These are phyloP conservation scores for Notolabrus celidotus DNA, from an alignment of 2,797 vertebrate genomes.

Conservation along the genomic window DNA sequence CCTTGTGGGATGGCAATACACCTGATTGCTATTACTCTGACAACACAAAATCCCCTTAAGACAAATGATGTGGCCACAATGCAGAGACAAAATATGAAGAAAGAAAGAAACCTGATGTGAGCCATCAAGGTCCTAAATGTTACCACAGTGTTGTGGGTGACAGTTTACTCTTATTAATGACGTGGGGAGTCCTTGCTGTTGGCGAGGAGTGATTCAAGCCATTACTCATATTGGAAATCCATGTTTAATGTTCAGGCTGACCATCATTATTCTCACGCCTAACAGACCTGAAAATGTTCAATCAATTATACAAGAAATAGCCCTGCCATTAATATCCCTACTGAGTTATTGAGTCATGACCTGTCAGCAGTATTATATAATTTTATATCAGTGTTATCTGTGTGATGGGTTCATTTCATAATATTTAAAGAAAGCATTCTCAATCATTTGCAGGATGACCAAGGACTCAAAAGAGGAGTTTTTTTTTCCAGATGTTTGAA, in stretches of 20 bases:
- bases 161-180: constrained; percentile 67
- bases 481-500: constrained; percentile 22
- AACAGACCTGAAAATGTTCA: constrained; percentile 77
- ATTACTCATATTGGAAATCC: constrained; percentile 79
- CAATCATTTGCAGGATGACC: too few species aligned
- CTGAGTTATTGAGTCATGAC: constrained; percentile 62
- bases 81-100: not conserved
- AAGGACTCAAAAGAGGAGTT: constrained; percentile 4
- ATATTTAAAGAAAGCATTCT: not conserved
- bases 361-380: constrained; percentile 50
- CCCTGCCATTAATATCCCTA: constrained; percentile 58
- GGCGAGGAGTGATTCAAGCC: constrained; percentile 29
- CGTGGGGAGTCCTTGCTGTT: constrained; percentile 33
- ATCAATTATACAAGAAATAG: constrained; percentile 76
- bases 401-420: constrained; percentile 19
- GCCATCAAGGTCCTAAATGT: constrained; percentile 66
- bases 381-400: constrained; percentile 33
- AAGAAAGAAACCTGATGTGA: not conserved
- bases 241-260: constrained; percentile 68
- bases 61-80: constrained; percentile 36
- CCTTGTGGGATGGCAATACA: constrained; percentile 65
- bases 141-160: constrained; percentile 56
- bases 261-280: constrained; percentile 68
- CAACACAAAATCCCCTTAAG: constrained; percentile 50
- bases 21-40: constrained; percentile 71